A percentile compares a stretch with the other conserved stretches of the same genome.
phyloP scores from a whole-genome alignment of 2,797 vertebrate species.

The Discoglossus pictus region DNA sequence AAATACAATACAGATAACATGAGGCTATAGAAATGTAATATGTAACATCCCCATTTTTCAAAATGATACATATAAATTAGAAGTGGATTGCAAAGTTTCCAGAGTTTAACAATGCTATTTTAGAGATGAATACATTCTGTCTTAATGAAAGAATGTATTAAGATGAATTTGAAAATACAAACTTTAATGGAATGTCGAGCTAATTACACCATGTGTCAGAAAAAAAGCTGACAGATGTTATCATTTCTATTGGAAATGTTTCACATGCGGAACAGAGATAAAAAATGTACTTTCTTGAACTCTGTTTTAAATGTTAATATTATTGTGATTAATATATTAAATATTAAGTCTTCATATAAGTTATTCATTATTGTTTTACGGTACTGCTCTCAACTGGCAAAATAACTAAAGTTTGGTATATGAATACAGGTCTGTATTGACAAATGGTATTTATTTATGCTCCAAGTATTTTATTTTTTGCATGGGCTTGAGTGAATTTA shows the following conservation, averaged over 20 bases:
- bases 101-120: slow-evolving; percentile 17
- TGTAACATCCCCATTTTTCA: no score
- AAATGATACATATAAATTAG: no score
- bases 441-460: no score
- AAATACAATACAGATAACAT: no score
- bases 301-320: slow-evolving; percentile 20
- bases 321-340: slow-evolving; percentile 6
- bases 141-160: slow-evolving; percentile 28
- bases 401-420: no score
- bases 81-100: not conserved
- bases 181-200: slow-evolving; percentile 31
- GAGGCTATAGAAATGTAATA: no score
- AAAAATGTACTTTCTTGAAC: slow-evolving; percentile 14
- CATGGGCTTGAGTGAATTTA: not conserved
- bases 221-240: slow-evolving; percentile 35
- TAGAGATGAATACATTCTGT: slow-evolving; percentile 11
- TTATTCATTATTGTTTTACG: no score
- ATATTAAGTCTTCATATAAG: no score
- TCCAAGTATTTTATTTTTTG: no score
- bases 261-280: slow-evolving; percentile 15
- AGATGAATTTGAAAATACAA: slow-evolving; percentile 17
- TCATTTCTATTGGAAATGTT: slow-evolving; percentile 22
- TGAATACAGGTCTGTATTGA: no score
- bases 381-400: no score
- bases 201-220: slow-evolving; percentile 42